Evolutionary conservation across 2,888 invertebrate species (phyloP).

Genomic region (Alsophila aescularia): DNA sequence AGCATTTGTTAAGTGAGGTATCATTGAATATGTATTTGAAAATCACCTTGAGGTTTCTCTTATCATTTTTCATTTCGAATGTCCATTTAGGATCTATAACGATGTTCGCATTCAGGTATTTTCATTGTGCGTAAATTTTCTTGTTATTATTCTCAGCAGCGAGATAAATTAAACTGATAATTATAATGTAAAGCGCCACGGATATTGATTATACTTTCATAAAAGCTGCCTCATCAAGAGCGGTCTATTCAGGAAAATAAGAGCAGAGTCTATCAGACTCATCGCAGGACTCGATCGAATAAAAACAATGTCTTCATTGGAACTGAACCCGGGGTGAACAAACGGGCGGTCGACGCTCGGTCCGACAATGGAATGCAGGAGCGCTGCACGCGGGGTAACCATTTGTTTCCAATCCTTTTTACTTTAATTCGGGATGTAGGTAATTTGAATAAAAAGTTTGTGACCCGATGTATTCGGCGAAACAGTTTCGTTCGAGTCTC

Average conservation of each 20-base stretch:
- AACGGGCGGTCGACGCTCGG: constrained; percentile 37
- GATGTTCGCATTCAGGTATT: no score
- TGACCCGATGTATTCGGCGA: background rate
- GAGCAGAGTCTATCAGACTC: constrained; percentile 17
- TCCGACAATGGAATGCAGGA: constrained; percentile 30
- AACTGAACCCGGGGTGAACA: constrained; percentile 33
- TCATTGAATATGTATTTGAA: no score
- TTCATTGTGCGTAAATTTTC: no score
- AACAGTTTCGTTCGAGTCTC: background rate
- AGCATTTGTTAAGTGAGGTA: no score
- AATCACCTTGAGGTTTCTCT: no score
- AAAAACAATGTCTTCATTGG: constrained; percentile 39
- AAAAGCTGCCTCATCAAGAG: background rate
- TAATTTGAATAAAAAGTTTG: constrained; percentile 20
- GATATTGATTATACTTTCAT: no score
- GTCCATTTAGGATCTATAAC: no score
- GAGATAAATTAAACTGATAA: no score
- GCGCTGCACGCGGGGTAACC: constrained; percentile 26
- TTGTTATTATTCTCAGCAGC: no score
- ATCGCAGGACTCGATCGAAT: constrained; percentile 33
- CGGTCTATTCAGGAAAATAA: background rate
- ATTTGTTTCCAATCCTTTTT: constrained; percentile 27
- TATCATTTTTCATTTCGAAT: no score
- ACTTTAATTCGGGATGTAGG: constrained; percentile 16
- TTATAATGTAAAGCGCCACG: no score